Evolutionary conservation across 2,113 vertebrate species (phyloP).

Genomic region (Plecotus auritus): DNA sequence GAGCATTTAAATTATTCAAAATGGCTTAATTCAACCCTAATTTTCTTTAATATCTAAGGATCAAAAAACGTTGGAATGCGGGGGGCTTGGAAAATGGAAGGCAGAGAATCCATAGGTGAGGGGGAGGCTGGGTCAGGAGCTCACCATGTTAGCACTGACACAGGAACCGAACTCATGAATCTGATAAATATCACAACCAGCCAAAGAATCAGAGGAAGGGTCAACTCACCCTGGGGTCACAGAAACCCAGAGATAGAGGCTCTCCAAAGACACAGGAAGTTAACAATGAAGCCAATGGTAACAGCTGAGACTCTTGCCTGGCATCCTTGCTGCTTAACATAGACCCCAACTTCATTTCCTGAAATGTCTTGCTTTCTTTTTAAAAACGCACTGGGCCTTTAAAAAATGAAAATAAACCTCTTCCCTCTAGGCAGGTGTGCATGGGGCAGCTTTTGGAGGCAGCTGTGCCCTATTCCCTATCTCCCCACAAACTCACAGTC

Average conservation of each 20-base stretch:
- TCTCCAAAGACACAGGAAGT: background rate
- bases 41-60: background rate
- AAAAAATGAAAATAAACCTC: conserved; percentile 24
- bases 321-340: background rate
- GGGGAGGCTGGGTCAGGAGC: background rate
- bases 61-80: background rate
- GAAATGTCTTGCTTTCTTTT: conserved; percentile 50
- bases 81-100: background rate
- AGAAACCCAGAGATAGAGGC: background rate
- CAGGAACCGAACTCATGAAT: background rate
- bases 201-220: background rate
- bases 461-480: too few relatives aligned
- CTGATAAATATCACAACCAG: background rate
- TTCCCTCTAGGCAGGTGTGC: conserved; percentile 33
- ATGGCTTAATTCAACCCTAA: background rate
- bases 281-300: background rate
- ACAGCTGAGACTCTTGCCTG: background rate
- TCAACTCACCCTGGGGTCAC: background rate
- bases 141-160: background rate
- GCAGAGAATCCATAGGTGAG: background rate
- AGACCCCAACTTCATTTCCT: background rate
- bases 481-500: conserved; percentile 36
- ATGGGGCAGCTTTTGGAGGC: too few relatives aligned
- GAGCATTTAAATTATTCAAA: background rate
- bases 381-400: conserved; percentile 44